Evolutionary conservation across 2,113 vertebrate species (phyloP).

Genomic region (Microcebus ravelobensis): DNA sequence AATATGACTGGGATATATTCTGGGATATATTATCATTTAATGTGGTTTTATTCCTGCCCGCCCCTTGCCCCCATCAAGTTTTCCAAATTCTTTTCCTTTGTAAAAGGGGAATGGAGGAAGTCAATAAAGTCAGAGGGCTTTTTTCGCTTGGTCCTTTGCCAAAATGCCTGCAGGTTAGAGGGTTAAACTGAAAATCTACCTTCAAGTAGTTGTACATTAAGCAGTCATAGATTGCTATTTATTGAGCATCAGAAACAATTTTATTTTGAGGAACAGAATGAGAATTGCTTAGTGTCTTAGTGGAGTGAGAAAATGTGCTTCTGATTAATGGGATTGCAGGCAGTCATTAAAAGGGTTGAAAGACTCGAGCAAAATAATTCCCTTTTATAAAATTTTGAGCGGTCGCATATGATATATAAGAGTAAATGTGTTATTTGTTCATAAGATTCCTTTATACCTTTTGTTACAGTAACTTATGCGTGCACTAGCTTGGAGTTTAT

Average conservation of each 20-base stretch:
- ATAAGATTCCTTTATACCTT: neutral
- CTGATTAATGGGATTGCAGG: neutral
- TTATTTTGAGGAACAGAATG: constrained; percentile 26
- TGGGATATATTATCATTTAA: neutral
- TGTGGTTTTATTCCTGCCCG: neutral
- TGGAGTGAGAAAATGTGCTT: neutral
- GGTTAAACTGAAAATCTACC: constrained; percentile 62
- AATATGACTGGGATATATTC: neutral
- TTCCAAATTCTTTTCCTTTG: constrained; percentile 4
- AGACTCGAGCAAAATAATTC: neutral
- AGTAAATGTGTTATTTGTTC: constrained; percentile 31
- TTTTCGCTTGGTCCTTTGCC: constrained; percentile 4
- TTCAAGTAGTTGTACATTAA: constrained; percentile 2
- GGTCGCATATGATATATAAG: neutral
- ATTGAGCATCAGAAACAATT: constrained; percentile 56
- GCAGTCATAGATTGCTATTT: constrained; percentile 27
- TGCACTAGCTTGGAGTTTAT: neutral
- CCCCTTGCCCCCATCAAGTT: neutral
- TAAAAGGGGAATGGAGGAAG: neutral
- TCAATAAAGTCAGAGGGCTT: neutral
- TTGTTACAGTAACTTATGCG: neutral
- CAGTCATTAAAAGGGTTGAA: neutral
- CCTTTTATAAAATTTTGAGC: neutral
- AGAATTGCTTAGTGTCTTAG: neutral
- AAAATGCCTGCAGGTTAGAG: constrained; percentile 59